These are phyloP conservation scores for Porites divaricata DNA, from an alignment of 92 coral and sea anemone genomes.

Conservation along the genomic window DNA sequence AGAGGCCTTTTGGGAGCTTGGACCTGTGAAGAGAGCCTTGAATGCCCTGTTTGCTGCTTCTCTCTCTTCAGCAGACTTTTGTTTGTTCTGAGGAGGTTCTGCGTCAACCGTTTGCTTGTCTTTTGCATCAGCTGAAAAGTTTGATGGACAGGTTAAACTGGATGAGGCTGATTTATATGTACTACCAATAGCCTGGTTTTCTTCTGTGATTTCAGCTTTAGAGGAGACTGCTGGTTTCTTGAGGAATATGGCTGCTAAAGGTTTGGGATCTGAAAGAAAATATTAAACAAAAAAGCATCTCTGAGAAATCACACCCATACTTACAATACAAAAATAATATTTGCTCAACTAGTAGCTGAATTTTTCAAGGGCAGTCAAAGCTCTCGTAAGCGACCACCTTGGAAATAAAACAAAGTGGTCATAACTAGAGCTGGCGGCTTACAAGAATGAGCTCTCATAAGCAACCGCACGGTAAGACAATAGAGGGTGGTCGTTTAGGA, in stretches of 20 bases:
- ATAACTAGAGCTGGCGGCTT: too few species aligned
- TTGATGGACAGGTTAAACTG: background rate
- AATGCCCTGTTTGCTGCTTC: constrained; percentile 77
- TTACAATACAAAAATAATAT: background rate
- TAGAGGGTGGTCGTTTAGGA: too few species aligned
- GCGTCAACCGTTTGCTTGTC: background rate
- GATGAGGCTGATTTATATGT: background rate
- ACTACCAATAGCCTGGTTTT: background rate
- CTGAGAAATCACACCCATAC: background rate
- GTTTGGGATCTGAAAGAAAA: constrained; percentile 29
- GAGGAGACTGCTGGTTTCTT: background rate
- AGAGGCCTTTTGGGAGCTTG: constrained; percentile 33
- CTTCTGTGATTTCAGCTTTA: constrained; percentile 1
- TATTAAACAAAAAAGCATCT: background rate
- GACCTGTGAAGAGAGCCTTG: constrained; percentile 76
- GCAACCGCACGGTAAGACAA: too few species aligned
- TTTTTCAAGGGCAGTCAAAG: too few species aligned
- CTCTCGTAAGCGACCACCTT: too few species aligned
- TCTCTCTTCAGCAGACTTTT: constrained; percentile 10
- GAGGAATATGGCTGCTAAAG: constrained; percentile 36
- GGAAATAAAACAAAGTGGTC: too few species aligned
- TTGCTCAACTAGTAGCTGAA: too few species aligned
- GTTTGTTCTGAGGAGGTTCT: background rate
- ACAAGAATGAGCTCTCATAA: too few species aligned
- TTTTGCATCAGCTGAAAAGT: background rate